Evolutionary conservation across 1,140 invertebrate species (phyloP).

Genomic region (Cepaea nemoralis): DNA sequence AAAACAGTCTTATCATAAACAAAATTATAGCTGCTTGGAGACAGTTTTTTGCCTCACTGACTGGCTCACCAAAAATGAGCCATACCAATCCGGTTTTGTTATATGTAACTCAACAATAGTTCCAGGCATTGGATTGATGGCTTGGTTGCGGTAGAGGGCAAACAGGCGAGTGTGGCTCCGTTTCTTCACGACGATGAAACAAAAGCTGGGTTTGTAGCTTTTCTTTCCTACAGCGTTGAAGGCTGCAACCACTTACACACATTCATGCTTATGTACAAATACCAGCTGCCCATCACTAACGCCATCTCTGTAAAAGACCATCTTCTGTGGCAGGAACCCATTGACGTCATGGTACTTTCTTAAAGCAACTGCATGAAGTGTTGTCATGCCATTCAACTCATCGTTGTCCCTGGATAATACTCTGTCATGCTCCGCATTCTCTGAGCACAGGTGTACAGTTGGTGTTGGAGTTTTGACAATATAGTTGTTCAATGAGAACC

Average conservation of each 20-base stretch:
- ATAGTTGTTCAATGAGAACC: too few species aligned
- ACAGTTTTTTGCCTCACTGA: slow-evolving; percentile 82
- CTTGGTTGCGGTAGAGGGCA: slow-evolving; percentile 16
- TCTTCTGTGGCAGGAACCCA: slow-evolving; percentile 77
- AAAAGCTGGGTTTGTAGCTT: slow-evolving; percentile 76
- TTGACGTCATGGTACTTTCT: slow-evolving; percentile 62
- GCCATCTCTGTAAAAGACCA: slow-evolving; percentile 92
- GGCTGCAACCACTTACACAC: slow-evolving; percentile 78
- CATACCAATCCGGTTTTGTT: slow-evolving; percentile 82
- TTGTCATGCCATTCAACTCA: too few species aligned
- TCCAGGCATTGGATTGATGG: slow-evolving; percentile 75
- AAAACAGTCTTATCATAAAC: slow-evolving; percentile 78
- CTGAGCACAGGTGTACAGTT: too few species aligned
- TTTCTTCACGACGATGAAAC: slow-evolving; percentile 90
- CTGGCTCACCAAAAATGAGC: slow-evolving; percentile 86
- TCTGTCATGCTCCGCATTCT: too few species aligned
- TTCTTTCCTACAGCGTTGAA: slow-evolving; percentile 52
- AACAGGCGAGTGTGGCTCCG: slow-evolving; percentile 85
- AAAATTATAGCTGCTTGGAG: slow-evolving; percentile 85
- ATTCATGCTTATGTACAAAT: slow-evolving; percentile 80
- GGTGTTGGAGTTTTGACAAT: too few species aligned
- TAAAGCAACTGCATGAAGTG: slow-evolving; percentile 62
- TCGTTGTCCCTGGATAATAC: too few species aligned
- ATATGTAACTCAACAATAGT: slow-evolving; percentile 85
- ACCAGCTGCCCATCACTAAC: slow-evolving; percentile 89